Conservation (phyloP, 1,140 invertebrate species). For the Chrysoperla carnea region DNA sequence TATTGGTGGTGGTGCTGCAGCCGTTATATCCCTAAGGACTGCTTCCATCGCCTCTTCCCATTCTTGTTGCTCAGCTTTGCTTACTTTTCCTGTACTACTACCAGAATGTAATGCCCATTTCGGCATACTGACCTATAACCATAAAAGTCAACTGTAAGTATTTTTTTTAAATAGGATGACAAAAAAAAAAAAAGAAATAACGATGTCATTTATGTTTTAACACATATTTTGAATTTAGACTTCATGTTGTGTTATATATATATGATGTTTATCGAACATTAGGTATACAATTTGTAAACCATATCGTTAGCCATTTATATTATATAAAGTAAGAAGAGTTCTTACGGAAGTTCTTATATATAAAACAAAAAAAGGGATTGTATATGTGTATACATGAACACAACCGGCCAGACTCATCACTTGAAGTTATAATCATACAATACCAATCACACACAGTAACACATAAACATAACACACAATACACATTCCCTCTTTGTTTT, state of each 20-base stretch:
- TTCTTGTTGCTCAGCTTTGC: constrained; percentile 25
- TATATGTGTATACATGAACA: too few relatives aligned
- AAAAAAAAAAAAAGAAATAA: not conserved
- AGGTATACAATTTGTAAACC: too few relatives aligned
- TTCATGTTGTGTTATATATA: not conserved
- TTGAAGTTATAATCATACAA: too few relatives aligned
- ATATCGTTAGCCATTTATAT: too few relatives aligned
- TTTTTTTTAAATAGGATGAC: not conserved
- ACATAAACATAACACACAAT: too few relatives aligned
- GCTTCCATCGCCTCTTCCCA: constrained; percentile 55
- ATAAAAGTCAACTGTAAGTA: not conserved
- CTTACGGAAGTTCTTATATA: too few relatives aligned
- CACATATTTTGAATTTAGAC: not conserved
- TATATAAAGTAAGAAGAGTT: too few relatives aligned
- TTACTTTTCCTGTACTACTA: constrained; percentile 17
- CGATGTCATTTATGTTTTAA: constrained; percentile 5
- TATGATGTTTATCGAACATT: too few relatives aligned
- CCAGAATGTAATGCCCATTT: constrained; percentile 20
- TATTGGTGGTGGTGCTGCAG: constrained; percentile 27
- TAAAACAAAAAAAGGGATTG: too few relatives aligned
- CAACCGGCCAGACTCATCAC: too few relatives aligned
- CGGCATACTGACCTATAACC: constrained; percentile 31
- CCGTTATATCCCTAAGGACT: constrained; percentile 47
- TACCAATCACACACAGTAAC: too few relatives aligned
- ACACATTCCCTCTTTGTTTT: too few relatives aligned